A percentile compares a stretch with the other conserved stretches of the same genome.
phyloP scores from a whole-genome alignment of 2,797 vertebrate genomes.

The Chaetodon trifasciatus region DNA sequence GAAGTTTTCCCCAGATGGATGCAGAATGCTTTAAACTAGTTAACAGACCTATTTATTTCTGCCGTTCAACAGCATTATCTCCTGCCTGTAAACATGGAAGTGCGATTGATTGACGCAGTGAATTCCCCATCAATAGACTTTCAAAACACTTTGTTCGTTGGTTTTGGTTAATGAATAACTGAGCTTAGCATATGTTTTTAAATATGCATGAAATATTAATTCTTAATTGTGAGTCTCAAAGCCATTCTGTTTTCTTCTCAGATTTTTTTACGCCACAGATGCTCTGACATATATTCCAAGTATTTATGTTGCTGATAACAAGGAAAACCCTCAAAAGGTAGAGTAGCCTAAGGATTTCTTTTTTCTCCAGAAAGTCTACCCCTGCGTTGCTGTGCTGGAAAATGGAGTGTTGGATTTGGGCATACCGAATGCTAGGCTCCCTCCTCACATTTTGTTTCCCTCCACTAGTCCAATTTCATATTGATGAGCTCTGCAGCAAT shows the following conservation, averaged over 20 bases:
- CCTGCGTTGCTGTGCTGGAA: slow-evolving; percentile 60
- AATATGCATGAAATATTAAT: slow-evolving; percentile 57
- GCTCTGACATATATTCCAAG: slow-evolving; percentile 39
- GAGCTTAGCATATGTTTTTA: slow-evolving; percentile 27
- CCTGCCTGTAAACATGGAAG: slow-evolving; percentile 22
- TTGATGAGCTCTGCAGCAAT: slow-evolving; percentile 88
- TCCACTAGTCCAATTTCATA: slow-evolving; percentile 86
- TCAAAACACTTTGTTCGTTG: slow-evolving; percentile 19
- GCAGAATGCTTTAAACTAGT: slow-evolving; percentile 31
- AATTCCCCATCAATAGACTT: slow-evolving; percentile 30
- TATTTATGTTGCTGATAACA: slow-evolving; percentile 61
- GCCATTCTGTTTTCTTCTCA: slow-evolving; percentile 28
- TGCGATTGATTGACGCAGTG: slow-evolving; percentile 31
- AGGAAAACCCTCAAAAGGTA: slow-evolving; percentile 64
- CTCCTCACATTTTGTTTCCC: slow-evolving; percentile 80
- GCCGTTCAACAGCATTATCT: slow-evolving; percentile 44
- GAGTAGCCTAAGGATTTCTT: slow-evolving; percentile 63
- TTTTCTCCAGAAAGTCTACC: slow-evolving; percentile 54
- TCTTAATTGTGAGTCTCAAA: slow-evolving; percentile 48
- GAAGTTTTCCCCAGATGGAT: slow-evolving; percentile 47
- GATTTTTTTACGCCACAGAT: slow-evolving; percentile 47
- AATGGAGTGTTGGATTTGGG: slow-evolving; percentile 80
- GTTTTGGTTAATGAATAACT: slow-evolving; percentile 48
- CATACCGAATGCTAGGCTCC: slow-evolving; percentile 74
- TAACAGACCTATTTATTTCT: slow-evolving; percentile 59